These are phyloP conservation scores for Ctenoplectra terminalis DNA, from an alignment of 1,140 invertebrate species.

Conservation along the genomic window DNA sequence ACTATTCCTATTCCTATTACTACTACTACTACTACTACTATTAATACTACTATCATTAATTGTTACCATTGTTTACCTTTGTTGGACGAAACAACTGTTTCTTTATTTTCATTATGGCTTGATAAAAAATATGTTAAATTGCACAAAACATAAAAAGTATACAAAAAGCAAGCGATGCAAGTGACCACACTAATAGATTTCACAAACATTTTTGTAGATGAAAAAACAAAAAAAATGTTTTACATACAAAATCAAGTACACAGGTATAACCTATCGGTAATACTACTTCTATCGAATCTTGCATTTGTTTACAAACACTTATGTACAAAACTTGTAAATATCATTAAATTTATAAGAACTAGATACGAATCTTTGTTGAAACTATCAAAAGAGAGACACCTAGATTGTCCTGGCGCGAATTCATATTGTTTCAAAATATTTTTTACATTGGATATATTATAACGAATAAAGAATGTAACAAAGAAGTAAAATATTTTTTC, in stretches of 20 bases:
- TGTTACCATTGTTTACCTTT: slow-evolving; percentile 1
- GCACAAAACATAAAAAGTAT: slow-evolving; percentile 77
- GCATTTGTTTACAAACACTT: neutral
- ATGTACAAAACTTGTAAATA: slow-evolving; percentile 1
- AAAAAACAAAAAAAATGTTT: too few species aligned
- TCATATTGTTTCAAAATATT: slow-evolving; percentile 10
- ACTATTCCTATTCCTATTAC: neutral
- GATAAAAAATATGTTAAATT: slow-evolving; percentile 78
- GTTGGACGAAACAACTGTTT: slow-evolving; percentile 1
- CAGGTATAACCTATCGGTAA: too few species aligned
- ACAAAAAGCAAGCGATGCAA: slow-evolving; percentile 74
- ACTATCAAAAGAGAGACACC: neutral
- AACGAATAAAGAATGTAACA: too few species aligned
- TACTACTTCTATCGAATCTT: neutral
- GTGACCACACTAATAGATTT: slow-evolving; percentile 66
- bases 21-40: too few species aligned
- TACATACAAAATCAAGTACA: too few species aligned
- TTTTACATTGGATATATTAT: too few species aligned
- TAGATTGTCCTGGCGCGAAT: neutral
- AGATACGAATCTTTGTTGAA: slow-evolving; percentile 2
- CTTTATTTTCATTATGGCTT: slow-evolving; percentile 60
- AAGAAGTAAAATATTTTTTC: neutral
- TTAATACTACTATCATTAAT: neutral
- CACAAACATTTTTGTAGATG: slow-evolving; percentile 60
- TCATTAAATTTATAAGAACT: slow-evolving; percentile 17